Conservation (phyloP, 2,888 invertebrate species). For the Dione juno region DNA sequence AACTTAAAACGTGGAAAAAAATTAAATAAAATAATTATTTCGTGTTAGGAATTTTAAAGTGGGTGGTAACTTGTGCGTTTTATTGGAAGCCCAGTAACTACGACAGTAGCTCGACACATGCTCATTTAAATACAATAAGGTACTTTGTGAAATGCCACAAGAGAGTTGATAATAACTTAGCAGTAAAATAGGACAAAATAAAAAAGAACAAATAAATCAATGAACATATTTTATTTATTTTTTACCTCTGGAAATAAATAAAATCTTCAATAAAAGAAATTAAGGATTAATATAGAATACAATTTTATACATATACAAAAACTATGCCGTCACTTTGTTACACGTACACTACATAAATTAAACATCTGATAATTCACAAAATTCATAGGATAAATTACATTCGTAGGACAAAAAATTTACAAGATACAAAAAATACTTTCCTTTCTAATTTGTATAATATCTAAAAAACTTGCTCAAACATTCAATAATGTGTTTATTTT, state of each 20-base stretch:
- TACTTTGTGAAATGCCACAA: conserved; percentile 37
- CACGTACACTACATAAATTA: conserved; percentile 20
- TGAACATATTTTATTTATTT: conserved; percentile 66
- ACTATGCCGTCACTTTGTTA: conserved; percentile 10
- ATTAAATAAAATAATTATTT: not conserved
- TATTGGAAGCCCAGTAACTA: conserved; percentile 34
- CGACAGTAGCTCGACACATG: not conserved
- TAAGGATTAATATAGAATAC: conserved; percentile 61
- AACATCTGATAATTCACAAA: conserved; percentile 25
- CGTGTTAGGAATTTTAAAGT: not conserved
- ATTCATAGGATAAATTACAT: conserved; percentile 26
- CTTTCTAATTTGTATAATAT: conserved; percentile 9
- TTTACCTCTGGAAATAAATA: conserved; percentile 66
- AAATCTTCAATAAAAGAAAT: conserved; percentile 67
- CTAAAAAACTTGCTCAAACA: conserved; percentile 6
- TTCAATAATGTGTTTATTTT: not conserved
- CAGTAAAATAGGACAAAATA: conserved; percentile 36
- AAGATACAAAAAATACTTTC: conserved; percentile 21
- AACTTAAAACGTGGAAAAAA: not conserved
- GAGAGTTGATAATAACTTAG: not conserved
- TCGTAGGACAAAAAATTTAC: conserved; percentile 15
- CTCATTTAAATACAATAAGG: conserved; percentile 39
- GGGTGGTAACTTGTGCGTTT: not conserved
- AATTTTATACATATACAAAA: conserved; percentile 55
- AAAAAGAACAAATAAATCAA: conserved; percentile 58